Percentiles rank a stretch among this genome's conserved stretches.
Conservation (phyloP, 2,113 vertebrate genomes). For the Ptilorrhoa leucosticta region DNA sequence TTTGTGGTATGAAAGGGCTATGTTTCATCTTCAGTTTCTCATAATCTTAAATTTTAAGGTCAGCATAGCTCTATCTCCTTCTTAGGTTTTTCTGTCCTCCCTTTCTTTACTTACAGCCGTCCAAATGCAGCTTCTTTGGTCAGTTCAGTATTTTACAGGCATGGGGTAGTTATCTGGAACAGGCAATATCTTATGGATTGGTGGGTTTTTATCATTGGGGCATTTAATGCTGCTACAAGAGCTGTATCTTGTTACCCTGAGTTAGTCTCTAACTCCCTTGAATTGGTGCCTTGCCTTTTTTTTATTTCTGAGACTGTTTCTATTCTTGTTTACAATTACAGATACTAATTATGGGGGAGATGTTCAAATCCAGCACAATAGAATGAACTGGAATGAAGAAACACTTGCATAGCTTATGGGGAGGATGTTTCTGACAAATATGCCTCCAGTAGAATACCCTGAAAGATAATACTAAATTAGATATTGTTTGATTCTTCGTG, state of each 20-base stretch:
- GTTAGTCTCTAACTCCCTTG: background rate
- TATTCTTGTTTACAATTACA: slow-evolving; percentile 33
- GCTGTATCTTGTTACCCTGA: background rate
- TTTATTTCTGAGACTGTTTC: background rate
- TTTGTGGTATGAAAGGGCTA: background rate
- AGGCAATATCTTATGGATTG: background rate
- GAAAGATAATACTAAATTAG: slow-evolving; percentile 12
- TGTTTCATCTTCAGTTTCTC: background rate
- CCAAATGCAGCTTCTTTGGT: background rate
- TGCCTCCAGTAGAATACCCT: background rate
- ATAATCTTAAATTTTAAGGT: background rate
- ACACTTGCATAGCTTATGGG: background rate
- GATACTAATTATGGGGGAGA: slow-evolving; percentile 6
- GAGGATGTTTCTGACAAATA: background rate
- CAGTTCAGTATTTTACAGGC: background rate
- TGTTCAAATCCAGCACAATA: slow-evolving; percentile 28
- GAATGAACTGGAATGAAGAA: slow-evolving; percentile 15
- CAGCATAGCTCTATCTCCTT: background rate
- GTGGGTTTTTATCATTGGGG: background rate
- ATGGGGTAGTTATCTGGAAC: background rate
- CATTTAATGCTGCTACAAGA: background rate
- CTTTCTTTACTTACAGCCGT: background rate
- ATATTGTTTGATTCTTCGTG: background rate
- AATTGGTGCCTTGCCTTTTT: background rate
- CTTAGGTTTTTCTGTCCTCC: background rate